Percentiles rank a stretch among this genome's conserved stretches.
phyloP scores from a whole-genome alignment of 35 echinoderm and acorn worm species.

The Apostichopus parvimensis region DNA sequence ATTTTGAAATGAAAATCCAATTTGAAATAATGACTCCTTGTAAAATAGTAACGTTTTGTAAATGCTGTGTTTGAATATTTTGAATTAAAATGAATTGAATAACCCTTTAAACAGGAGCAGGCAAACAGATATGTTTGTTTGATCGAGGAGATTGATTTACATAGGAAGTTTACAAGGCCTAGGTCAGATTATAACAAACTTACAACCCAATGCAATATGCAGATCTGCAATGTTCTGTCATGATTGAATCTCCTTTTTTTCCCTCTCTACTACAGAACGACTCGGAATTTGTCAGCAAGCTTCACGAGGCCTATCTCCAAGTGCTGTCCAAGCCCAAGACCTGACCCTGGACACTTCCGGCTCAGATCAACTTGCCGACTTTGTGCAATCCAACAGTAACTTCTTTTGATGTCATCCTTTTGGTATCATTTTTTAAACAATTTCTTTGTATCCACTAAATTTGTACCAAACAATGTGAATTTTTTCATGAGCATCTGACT shows the following conservation, averaged over 20 bases:
- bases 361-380: background rate
- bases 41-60: too few relatives aligned
- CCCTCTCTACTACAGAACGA: constrained; percentile 23
- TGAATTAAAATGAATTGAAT: too few relatives aligned
- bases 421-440: constrained; percentile 1
- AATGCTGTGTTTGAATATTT: too few relatives aligned
- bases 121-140: too few relatives aligned
- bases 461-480: background rate
- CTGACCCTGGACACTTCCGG: background rate
- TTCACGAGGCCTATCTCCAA: constrained; percentile 60
- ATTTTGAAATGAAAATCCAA: too few relatives aligned
- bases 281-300: constrained; percentile 44
- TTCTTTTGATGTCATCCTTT: background rate
- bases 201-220: too few relatives aligned
- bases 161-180: too few relatives aligned
- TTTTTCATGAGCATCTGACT: background rate
- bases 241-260: background rate
- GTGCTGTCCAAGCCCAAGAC: constrained; percentile 45
- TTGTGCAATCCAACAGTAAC: background rate
- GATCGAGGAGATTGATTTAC: too few relatives aligned
- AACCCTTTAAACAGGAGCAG: too few relatives aligned
- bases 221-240: too few relatives aligned
- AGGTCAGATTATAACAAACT: too few relatives aligned
- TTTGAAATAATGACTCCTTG: too few relatives aligned
- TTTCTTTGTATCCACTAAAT: background rate